Conservation (phyloP, 2,888 invertebrate genomes). For the Hypomecis punctinalis region DNA sequence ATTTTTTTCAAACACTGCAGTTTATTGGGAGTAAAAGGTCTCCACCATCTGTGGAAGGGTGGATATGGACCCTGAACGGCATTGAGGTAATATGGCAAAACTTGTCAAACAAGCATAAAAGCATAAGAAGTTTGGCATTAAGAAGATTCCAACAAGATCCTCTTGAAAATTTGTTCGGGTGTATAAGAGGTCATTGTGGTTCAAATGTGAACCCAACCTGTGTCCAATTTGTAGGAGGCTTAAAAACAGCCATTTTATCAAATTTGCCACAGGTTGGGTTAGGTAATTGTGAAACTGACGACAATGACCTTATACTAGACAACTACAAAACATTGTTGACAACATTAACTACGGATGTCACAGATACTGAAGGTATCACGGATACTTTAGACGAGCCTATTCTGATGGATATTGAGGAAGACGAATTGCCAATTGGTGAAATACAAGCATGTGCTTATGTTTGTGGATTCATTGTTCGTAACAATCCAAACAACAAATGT, state of each 20-base stretch:
- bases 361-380: too few relatives aligned
- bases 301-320: slow-evolving; percentile 11
- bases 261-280: slow-evolving; percentile 14
- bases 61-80: not conserved
- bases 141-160: not conserved
- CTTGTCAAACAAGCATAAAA: not conserved
- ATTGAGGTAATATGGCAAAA: not conserved
- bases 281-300: slow-evolving; percentile 20
- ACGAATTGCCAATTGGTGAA: too few relatives aligned
- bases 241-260: slow-evolving; percentile 25
- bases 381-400: too few relatives aligned
- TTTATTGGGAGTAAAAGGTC: slow-evolving; percentile 34
- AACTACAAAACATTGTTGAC: slow-evolving; percentile 13
- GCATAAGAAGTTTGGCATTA: not conserved
- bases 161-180: slow-evolving; percentile 10
- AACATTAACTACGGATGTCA: too few relatives aligned
- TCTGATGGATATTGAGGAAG: too few relatives aligned
- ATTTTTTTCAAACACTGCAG: slow-evolving; percentile 18
- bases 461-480: slow-evolving; percentile 35
- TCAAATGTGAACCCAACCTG: not conserved
- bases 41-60: slow-evolving; percentile 36
- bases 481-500: too few relatives aligned
- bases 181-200: not conserved
- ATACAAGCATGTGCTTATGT: slow-evolving; percentile 37
- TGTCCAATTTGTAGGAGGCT: slow-evolving; percentile 42